Percentiles rank a stretch among this genome's conserved stretches.
Conservation (phyloP, 2,888 invertebrate genomes). For the Temnothorax rugatulus region DNA sequence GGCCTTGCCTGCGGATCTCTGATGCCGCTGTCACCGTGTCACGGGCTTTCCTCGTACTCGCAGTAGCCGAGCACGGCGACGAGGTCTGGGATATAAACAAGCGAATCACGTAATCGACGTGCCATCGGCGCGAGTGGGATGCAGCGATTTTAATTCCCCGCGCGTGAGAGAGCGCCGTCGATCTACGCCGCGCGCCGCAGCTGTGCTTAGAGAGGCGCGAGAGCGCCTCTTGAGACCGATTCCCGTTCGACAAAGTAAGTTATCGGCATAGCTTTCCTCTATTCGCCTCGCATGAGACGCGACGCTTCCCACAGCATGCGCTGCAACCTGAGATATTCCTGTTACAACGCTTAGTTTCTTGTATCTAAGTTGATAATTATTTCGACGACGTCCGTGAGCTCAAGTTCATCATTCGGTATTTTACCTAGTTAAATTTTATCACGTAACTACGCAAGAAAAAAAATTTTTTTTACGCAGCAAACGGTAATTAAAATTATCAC, state of each 20-base stretch:
- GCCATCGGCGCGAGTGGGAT: slow-evolving; percentile 28
- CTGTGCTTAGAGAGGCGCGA: slow-evolving; percentile 1
- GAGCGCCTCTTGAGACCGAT: slow-evolving; percentile 24
- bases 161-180: slow-evolving; percentile 8
- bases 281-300: not conserved
- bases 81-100: slow-evolving; percentile 7
- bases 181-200: slow-evolving; percentile 32
- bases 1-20: slow-evolving; percentile 28
- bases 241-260: slow-evolving; percentile 27
- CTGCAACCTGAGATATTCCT: not conserved
- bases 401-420: not conserved
- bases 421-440: not conserved
- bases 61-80: not conserved
- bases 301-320: not conserved
- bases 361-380: no score
- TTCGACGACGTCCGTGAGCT: not conserved
- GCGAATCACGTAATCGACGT: slow-evolving; percentile 30
- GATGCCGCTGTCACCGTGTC: slow-evolving; percentile 19
- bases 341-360: no score
- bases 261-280: not conserved
- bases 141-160: slow-evolving; percentile 37
- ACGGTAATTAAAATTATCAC: slow-evolving; percentile 13
- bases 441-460: not conserved
- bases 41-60: not conserved
- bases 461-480: not conserved